Percentiles rank a stretch among this genome's conserved stretches.
phyloP scores from a whole-genome alignment of 2,113 vertebrate genomes.

The Tragelaphus strepsiceros region DNA sequence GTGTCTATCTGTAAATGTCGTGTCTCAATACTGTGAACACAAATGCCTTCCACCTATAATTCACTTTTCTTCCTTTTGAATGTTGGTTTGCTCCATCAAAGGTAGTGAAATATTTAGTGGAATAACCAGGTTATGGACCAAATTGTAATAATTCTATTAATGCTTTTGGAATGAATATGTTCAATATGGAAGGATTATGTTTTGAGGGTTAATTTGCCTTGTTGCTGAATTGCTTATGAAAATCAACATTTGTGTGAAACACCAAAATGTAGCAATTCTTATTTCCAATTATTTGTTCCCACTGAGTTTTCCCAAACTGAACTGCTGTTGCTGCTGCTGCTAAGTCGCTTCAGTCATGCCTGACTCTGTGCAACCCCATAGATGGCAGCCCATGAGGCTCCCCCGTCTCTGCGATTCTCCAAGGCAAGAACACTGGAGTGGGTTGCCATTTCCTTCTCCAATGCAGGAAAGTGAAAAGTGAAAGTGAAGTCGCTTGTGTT shows the following conservation, averaged over 20 bases:
- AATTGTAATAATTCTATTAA: neutral
- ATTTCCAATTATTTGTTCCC: neutral
- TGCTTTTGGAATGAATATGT: neutral
- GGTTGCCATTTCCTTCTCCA: no score
- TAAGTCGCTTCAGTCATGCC: rapidly evolving
- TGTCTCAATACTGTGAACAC: constrained; percentile 36
- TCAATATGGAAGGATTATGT: neutral
- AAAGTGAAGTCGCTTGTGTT: no score
- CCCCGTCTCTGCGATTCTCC: no score
- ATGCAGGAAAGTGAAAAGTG: no score
- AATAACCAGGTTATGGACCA: neutral
- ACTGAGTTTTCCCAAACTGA: neutral
- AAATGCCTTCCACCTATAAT: constrained; percentile 42
- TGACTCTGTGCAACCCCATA: no score
- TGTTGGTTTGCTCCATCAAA: neutral
- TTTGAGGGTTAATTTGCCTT: neutral
- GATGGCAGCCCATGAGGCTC: no score
- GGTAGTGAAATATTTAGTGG: constrained; percentile 19
- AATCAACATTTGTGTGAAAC: neutral
- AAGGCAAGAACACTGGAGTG: no score
- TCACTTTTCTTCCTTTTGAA: neutral
- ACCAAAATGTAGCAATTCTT: neutral
- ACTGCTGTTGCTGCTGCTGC: neutral
- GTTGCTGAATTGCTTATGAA: neutral
- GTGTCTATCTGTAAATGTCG: constrained; percentile 47